Evolutionary conservation across 2,888 invertebrate species (phyloP).

Genomic region (Tipula vernalis): DNA sequence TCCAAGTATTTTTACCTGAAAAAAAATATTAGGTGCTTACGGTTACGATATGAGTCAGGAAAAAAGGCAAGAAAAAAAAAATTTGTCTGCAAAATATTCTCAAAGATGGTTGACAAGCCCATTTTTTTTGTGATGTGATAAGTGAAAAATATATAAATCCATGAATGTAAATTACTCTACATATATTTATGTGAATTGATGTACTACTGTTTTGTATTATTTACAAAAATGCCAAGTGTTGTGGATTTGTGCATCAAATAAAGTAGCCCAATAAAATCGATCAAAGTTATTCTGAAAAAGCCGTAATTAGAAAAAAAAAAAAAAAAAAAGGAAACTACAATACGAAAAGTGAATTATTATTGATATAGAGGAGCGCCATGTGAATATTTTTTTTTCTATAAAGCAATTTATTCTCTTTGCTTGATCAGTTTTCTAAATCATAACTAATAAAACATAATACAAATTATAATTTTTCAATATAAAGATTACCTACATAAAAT

Average conservation of each 20-base stretch:
- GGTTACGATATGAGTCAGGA: not conserved
- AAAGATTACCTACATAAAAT: not conserved
- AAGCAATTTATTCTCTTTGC: not conserved
- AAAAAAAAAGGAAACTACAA: not conserved
- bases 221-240: not conserved
- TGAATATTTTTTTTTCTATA: not conserved
- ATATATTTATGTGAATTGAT: not conserved
- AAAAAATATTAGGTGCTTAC: not conserved
- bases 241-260: not conserved
- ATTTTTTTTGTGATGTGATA: not conserved
- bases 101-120: slow-evolving; percentile 13
- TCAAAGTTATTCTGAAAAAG: not conserved
- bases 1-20: not conserved
- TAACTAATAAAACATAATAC: not conserved
- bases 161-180: not conserved
- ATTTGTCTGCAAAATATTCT: not conserved
- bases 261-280: not conserved
- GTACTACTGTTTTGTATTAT: not conserved
- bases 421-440: not conserved
- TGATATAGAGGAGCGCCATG: not conserved
- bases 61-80: not conserved
- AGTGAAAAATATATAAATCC: not conserved
- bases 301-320: not conserved
- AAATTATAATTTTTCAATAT: not conserved
- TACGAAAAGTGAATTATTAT: not conserved